Percentiles rank a stretch among this genome's conserved stretches.
phyloP scores from a whole-genome alignment of 2,888 invertebrate species.

The Acronicta alni region DNA sequence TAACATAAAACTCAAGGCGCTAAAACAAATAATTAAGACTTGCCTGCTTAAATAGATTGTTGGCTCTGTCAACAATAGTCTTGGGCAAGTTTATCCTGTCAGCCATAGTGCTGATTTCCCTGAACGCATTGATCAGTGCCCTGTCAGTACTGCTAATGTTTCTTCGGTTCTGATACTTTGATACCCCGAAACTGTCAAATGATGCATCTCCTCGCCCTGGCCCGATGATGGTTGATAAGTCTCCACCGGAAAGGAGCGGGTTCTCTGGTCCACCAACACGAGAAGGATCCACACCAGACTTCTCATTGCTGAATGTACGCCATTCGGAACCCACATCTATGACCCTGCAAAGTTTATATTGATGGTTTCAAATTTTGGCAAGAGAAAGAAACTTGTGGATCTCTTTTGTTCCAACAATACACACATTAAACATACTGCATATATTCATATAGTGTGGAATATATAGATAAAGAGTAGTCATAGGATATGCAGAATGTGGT shows the following conservation, averaged over 20 bases:
- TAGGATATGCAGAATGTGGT: neutral
- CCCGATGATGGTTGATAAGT: constrained; percentile 98
- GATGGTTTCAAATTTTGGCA: too few species aligned
- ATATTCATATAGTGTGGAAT: neutral
- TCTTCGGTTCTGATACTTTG: constrained; percentile 93
- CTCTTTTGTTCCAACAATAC: too few species aligned
- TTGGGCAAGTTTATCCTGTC: constrained; percentile 99
- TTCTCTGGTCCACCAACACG: constrained; percentile 99
- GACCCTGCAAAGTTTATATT: constrained; percentile 93
- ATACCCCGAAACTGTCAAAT: constrained; percentile 95
- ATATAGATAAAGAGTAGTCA: constrained; percentile 31
- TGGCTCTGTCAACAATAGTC: constrained; percentile 98
- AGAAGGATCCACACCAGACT: constrained; percentile 98
- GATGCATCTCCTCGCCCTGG: constrained; percentile 94
- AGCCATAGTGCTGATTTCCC: constrained; percentile 99
- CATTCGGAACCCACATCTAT: constrained; percentile 99
- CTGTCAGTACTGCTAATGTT: constrained; percentile 98
- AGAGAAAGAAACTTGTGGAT: too few species aligned
- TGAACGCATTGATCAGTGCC: constrained; percentile 98
- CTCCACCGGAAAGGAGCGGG: constrained; percentile 97
- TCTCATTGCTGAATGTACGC: constrained; percentile 99
- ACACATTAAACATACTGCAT: neutral
- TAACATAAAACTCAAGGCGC: neutral
- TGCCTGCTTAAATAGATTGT: constrained; percentile 98
- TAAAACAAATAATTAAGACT: constrained; percentile 16